phyloP scores from a whole-genome alignment of 2,113 vertebrate species.

The crab-eating macaque (Macaca fascicularis) region T2T-MFA8v1.1 NC_088384.1:107391001-107391500 shows the following conservation, averaged over 20 bases:
- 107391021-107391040: not conserved
- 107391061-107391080: not conserved
- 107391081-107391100: not conserved
- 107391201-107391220: not conserved
- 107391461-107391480: not conserved
- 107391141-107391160: not conserved
- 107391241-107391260: not conserved
- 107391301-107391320: not conserved
- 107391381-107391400: not conserved
- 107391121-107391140: not conserved
- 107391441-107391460: fast-evolving
- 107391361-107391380: not conserved
- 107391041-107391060: not conserved
- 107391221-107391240: not conserved
- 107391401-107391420: not conserved
- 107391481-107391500: not conserved
- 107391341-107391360: not conserved
- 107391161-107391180: not conserved
- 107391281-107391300: not conserved
- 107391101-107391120: not conserved
- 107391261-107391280: not conserved
- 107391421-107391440: not conserved
- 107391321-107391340: not conserved
- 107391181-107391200: not conserved
- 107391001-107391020: not conserved